Base-by-base conservation (phyloP, 2,797 vertebrate genomes). In the Cyprinella venusta region DNA sequence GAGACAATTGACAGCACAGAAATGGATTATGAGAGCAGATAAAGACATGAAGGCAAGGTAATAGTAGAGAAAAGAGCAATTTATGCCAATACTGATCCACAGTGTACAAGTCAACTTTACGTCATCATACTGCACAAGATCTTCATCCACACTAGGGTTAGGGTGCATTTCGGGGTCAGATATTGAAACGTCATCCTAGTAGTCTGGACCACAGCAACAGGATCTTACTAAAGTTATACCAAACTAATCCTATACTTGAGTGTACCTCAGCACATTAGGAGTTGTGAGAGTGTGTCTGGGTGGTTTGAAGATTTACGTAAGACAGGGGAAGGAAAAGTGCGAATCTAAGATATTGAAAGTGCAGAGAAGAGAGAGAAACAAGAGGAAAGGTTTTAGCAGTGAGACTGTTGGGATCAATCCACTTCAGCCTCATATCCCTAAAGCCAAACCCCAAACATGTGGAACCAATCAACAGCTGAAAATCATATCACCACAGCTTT, bases 391-490 rank as follows among this genome's bases (percentile, higher is more conserved):
- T 67, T 79, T 87, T 85, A 85, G 70, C 80, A 79, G 83, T 50
- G 65, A 86, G 79, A 63, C 89, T 91, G 88, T 82, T 85, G 87
- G 90, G 91, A 92, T 93, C 89, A 91, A 85, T 91, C 90, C 83
- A 83, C 70, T 79, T 83, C 78, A 84, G 87, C 88, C 88, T 89
- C 83, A 85, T 36, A 82, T 87, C 89, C 88, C 87, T 88, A 63
- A 75, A 85, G 80, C 84, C 75, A 72, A 83, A 90, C 88, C 87
- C 52, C 83, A 78, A 91, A 91, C 94, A 95, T 92, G 91, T 95
- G 94, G 94, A 93, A 93, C 50, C 79, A 64, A 94, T 94, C 90
- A 92, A 89, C 79, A 63, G 74, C 74, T 38, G 26, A 84, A 85
- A 88, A 86, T 85, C 82, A 69, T 33, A 64, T 81, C n/a, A 83